These are phyloP conservation scores for Helicolenus hilgendorfi DNA, from an alignment of 2,797 vertebrate species.

Conservation along the genomic window DNA sequence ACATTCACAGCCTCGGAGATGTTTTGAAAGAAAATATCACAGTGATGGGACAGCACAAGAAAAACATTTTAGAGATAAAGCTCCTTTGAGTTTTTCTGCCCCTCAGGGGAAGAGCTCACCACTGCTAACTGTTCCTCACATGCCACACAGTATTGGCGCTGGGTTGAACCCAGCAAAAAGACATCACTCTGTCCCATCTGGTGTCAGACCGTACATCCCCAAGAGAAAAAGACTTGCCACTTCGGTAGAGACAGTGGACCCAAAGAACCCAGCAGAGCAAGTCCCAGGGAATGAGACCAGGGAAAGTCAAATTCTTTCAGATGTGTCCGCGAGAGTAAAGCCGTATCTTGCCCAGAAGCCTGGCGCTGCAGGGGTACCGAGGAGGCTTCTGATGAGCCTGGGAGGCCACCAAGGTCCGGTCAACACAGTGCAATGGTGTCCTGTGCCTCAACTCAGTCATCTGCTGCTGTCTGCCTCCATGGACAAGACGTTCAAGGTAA, in stretches of 20 bases:
- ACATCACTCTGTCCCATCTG: conserved; percentile 36
- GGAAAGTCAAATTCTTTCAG: conserved; percentile 72
- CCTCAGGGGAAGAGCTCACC: background rate
- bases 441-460: conserved; percentile 92
- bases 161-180: conserved; percentile 82
- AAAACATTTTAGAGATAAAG: conserved; percentile 11
- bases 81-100: conserved; percentile 3
- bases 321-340: conserved; percentile 90
- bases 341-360: conserved; percentile 88
- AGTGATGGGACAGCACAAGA: background rate
- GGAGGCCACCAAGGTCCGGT: conserved; percentile 93
- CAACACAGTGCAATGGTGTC: conserved; percentile 95
- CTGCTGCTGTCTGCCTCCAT: conserved; percentile 96
- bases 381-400: conserved; percentile 88
- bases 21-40: background rate
- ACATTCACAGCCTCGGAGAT: conserved; percentile 4
- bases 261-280: conserved; percentile 14
- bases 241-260: conserved; percentile 16
- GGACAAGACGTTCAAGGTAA: conserved; percentile 97
- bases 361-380: conserved; percentile 88
- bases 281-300: conserved; percentile 35
- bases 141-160: conserved; percentile 7
- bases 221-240: conserved; percentile 90
- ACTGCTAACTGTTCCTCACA: background rate
- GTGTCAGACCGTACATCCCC: conserved; percentile 93